Percentiles rank a stretch among this genome's conserved stretches.
Conservation (phyloP, 2,888 invertebrate species). For the Pecten maximus region DNA sequence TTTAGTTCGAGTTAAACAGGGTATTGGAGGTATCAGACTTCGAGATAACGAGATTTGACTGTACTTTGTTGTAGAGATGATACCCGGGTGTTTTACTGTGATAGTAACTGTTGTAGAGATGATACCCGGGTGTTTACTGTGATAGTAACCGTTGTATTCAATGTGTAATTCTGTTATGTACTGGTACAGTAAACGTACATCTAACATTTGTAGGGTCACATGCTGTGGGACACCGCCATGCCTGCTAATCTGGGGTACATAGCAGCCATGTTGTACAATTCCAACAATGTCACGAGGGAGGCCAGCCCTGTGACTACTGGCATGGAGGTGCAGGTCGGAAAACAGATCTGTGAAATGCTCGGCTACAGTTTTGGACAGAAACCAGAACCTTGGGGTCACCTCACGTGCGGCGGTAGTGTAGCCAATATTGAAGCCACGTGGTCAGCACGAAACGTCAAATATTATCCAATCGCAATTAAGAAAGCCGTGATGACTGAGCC, state of each 20-base stretch:
- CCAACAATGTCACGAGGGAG: neutral
- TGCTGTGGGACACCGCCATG: slow-evolving; percentile 15
- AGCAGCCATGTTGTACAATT: slow-evolving; percentile 34
- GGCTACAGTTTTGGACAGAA: neutral
- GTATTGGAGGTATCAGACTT: too few species aligned
- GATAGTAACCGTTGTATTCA: too few species aligned
- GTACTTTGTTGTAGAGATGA: too few species aligned
- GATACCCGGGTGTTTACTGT: too few species aligned
- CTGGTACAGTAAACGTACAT: too few species aligned
- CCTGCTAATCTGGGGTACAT: slow-evolving; percentile 37
- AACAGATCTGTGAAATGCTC: slow-evolving; percentile 42
- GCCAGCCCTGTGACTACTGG: slow-evolving; percentile 21
- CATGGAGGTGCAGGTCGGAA: slow-evolving; percentile 42
- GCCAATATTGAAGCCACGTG: slow-evolving; percentile 39
- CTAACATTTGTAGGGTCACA: slow-evolving; percentile 23
- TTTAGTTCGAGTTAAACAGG: too few species aligned
- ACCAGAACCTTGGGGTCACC: slow-evolving; percentile 39
- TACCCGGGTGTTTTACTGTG: too few species aligned
- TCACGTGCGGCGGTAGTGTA: slow-evolving; percentile 34
- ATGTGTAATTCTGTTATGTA: too few species aligned
- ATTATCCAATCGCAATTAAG: slow-evolving; percentile 35
- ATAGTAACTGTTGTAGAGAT: too few species aligned
- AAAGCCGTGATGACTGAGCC: neutral
- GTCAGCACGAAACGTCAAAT: slow-evolving; percentile 36
- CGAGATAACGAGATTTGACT: too few species aligned